These are phyloP conservation scores for Sylvietta virens DNA, from an alignment of 2,113 vertebrate species.

Conservation along the genomic window DNA sequence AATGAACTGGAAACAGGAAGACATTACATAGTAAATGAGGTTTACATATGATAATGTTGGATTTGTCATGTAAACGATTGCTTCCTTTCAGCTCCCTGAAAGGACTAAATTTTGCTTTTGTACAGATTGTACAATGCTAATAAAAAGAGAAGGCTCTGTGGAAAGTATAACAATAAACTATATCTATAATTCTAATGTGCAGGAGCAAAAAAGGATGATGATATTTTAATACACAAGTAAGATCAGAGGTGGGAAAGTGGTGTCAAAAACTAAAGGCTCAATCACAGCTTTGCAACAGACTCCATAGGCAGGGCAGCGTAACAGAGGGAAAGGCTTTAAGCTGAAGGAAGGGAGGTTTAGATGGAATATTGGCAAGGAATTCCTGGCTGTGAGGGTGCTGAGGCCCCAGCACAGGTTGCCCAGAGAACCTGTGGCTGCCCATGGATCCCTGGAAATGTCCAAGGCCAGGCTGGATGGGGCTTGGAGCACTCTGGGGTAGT, in stretches of 20 bases:
- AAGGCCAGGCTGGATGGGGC: fast-evolving
- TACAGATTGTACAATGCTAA: slow-evolving; percentile 57
- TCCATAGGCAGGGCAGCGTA: fast-evolving
- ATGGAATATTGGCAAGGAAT: neutral
- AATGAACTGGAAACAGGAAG: slow-evolving; percentile 76
- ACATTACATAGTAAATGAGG: slow-evolving; percentile 73
- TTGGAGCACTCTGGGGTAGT: fast-evolving
- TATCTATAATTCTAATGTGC: slow-evolving; percentile 68
- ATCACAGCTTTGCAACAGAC: neutral
- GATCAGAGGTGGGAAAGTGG: slow-evolving; percentile 20
- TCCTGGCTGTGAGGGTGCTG: neutral
- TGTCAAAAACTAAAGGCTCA: slow-evolving; percentile 6
- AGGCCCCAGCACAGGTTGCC: neutral
- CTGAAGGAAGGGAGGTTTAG: neutral
- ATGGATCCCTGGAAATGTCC: neutral
- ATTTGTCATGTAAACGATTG: slow-evolving; percentile 72
- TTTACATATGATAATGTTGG: slow-evolving; percentile 74
- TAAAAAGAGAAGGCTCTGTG: slow-evolving; percentile 62
- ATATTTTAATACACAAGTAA: slow-evolving; percentile 64
- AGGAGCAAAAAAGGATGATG: slow-evolving; percentile 5
- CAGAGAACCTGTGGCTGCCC: neutral
- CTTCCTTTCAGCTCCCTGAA: slow-evolving; percentile 66
- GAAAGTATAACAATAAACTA: slow-evolving; percentile 62
- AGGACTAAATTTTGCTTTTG: slow-evolving; percentile 71
- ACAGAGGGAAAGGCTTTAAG: neutral